Evolutionary conservation across 1,140 invertebrate genomes (phyloP).

Genomic region (Tetramorium alpestre): DNA sequence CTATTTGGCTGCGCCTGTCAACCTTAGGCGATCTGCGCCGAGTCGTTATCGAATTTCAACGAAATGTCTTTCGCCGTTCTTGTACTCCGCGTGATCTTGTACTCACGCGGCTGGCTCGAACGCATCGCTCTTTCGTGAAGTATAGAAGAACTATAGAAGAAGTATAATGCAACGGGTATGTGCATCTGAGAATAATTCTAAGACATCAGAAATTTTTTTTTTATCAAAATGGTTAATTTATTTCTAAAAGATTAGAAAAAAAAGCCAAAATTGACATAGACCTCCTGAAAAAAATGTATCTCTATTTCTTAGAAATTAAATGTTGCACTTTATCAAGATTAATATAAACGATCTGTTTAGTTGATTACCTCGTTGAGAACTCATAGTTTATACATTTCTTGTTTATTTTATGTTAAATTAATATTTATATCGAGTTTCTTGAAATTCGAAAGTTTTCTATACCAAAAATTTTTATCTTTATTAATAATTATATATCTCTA

Average conservation of each 20-base stretch:
- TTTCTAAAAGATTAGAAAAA: background rate
- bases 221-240: background rate
- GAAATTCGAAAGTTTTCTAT: too few relatives aligned
- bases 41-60: slow-evolving; percentile 66
- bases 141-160: background rate
- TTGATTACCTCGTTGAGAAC: too few relatives aligned
- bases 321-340: too few relatives aligned
- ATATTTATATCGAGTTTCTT: too few relatives aligned
- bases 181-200: background rate
- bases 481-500: too few relatives aligned
- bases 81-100: background rate
- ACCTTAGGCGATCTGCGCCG: background rate
- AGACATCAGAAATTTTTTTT: background rate
- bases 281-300: too few relatives aligned
- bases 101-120: background rate
- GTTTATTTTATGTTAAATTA: too few relatives aligned
- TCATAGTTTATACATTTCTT: too few relatives aligned
- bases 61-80: background rate
- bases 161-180: background rate
- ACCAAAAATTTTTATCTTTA: too few relatives aligned
- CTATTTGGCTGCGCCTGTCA: slow-evolving; percentile 64
- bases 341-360: too few relatives aligned
- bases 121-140: background rate
- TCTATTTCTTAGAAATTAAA: too few relatives aligned
- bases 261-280: too few relatives aligned